phyloP scores from a whole-genome alignment of 2,797 vertebrate species.

The Prunella strophiata region DNA sequence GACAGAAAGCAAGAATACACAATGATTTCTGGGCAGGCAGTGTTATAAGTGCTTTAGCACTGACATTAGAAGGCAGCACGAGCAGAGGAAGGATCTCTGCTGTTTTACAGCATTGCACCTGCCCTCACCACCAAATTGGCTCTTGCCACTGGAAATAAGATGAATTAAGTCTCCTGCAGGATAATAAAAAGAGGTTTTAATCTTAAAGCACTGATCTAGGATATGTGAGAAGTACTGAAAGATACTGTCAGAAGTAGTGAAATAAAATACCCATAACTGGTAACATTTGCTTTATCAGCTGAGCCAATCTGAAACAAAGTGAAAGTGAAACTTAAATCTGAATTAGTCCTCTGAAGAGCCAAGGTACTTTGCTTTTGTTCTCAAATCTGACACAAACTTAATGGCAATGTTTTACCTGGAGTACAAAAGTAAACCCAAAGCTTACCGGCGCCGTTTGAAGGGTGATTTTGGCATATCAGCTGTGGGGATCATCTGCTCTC shows the following conservation, averaged over 20 bases:
- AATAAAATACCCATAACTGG: not conserved
- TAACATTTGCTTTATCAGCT: not conserved
- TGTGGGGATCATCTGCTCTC: constrained; percentile 98
- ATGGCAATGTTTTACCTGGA: not conserved
- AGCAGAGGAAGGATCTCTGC: not conserved
- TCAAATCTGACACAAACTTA: not conserved
- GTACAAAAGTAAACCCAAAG: not conserved
- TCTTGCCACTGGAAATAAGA: not conserved
- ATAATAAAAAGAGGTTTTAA: not conserved
- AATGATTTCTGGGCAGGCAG: not conserved
- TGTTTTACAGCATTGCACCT: not conserved
- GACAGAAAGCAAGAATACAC: not conserved
- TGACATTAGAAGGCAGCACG: accelerated
- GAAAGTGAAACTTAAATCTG: not conserved
- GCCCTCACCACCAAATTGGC: not conserved
- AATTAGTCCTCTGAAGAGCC: not conserved
- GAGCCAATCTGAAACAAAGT: not conserved
- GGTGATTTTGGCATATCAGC: constrained; percentile 98
- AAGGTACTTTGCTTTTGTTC: not conserved
- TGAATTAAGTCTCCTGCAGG: not conserved
- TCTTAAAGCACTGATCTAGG: not conserved
- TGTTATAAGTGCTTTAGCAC: not conserved
- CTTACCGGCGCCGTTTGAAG: constrained; percentile 94
- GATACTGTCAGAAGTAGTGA: not conserved
- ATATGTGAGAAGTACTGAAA: not conserved